These are phyloP conservation scores for Sparidentex hasta DNA, from an alignment of 2,797 vertebrate genomes.

Conservation along the genomic window DNA sequence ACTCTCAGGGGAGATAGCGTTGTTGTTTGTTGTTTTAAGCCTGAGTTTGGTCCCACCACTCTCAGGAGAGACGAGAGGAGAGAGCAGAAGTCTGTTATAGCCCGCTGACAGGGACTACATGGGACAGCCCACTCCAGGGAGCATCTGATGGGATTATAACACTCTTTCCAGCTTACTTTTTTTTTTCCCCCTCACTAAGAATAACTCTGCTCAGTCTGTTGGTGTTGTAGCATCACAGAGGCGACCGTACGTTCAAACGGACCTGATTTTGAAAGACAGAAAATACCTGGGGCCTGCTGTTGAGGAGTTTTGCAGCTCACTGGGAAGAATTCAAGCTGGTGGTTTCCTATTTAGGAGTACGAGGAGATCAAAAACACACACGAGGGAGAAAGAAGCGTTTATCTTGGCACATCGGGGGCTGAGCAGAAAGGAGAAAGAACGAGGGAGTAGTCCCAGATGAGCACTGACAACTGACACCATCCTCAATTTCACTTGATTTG, in stretches of 20 bases:
- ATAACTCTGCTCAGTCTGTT: slow-evolving; percentile 49
- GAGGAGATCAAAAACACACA: slow-evolving; percentile 3
- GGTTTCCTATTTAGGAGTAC: slow-evolving; percentile 68
- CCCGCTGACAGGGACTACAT: slow-evolving; percentile 71
- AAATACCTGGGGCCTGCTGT: slow-evolving; percentile 28
- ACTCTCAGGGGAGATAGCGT: slow-evolving; percentile 71
- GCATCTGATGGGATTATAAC: slow-evolving; percentile 82
- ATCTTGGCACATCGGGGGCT: slow-evolving; percentile 51
- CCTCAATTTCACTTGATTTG: slow-evolving; percentile 57
- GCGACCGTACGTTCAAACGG: slow-evolving; percentile 27
- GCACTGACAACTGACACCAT: slow-evolving; percentile 69
- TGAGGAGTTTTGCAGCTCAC: slow-evolving; percentile 51
- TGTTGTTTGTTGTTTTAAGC: slow-evolving; percentile 84
- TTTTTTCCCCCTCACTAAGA: slow-evolving; percentile 52
- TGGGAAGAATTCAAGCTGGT: slow-evolving; percentile 54
- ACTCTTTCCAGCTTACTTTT: slow-evolving; percentile 64
- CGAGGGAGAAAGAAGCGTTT: slow-evolving; percentile 32
- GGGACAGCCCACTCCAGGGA: slow-evolving; percentile 73
- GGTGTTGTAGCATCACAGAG: slow-evolving; percentile 46
- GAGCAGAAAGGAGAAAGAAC: slow-evolving; percentile 54
- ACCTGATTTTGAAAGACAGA: slow-evolving; percentile 45
- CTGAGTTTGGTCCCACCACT: slow-evolving; percentile 82
- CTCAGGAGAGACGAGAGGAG: slow-evolving; percentile 77
- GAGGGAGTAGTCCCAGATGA: slow-evolving; percentile 64
- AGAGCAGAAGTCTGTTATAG: slow-evolving; percentile 65